phyloP scores from a whole-genome alignment of 2,797 vertebrate genomes.

The Chloroceryle amazona region DNA sequence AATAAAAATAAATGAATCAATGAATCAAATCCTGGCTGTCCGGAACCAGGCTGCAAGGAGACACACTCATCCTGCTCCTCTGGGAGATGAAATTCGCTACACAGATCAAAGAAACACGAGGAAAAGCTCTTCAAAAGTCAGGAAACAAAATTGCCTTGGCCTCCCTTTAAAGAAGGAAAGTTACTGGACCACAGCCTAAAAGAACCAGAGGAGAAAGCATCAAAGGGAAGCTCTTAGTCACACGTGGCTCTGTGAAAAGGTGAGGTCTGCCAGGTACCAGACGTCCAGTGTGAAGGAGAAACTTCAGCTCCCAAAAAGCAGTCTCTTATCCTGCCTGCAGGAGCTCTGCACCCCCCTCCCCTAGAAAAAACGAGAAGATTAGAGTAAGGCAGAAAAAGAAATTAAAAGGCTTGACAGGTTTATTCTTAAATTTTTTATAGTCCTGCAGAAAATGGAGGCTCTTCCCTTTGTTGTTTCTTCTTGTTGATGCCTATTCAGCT shows the following conservation, averaged over 20 bases:
- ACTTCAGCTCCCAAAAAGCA: not conserved
- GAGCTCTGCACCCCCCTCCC: not conserved
- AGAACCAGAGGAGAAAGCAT: conserved; percentile 64
- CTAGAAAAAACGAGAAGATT: not conserved
- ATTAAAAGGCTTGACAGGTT: not conserved
- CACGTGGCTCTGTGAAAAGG: conserved; percentile 16
- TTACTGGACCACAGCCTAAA: conserved; percentile 69
- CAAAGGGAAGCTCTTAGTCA: conserved; percentile 35
- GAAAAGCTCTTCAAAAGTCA: conserved; percentile 73
- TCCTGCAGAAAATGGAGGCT: not conserved
- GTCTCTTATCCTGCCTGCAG: not conserved
- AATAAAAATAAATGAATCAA: conserved; percentile 57
- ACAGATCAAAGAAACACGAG: conserved; percentile 70
- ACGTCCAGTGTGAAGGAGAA: conserved; percentile 15
- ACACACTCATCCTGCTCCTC: conserved; percentile 60
- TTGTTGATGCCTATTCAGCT: not conserved
- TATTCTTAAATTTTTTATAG: not conserved
- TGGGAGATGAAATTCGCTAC: conserved; percentile 71
- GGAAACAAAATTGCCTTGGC: conserved; percentile 68
- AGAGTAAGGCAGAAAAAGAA: not conserved
- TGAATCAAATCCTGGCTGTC: conserved; percentile 61
- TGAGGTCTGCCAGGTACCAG: conserved; percentile 44
- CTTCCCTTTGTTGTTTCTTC: not conserved
- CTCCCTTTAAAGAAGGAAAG: conserved; percentile 74
- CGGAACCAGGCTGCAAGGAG: not conserved